Conservation (phyloP, 2,113 vertebrate genomes). For the Neopipo cinnamomea region DNA sequence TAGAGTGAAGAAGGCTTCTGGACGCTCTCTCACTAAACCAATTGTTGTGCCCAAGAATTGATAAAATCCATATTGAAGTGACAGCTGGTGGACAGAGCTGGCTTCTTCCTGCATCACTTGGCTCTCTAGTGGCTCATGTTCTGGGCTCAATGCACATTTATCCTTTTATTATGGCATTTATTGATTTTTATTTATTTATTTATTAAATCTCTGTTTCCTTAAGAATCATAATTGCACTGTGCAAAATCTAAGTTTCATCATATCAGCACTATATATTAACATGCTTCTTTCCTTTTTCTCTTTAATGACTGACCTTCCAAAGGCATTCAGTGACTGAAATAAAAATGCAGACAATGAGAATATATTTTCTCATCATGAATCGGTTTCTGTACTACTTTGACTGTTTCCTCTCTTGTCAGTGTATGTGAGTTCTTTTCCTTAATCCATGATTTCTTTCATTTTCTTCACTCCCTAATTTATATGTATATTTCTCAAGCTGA, state of each 20-base stretch:
- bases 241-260: neutral
- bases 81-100: slow-evolving; percentile 58
- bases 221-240: slow-evolving; percentile 2
- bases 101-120: slow-evolving; percentile 44
- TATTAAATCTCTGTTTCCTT: slow-evolving; percentile 18
- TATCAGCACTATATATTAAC: neutral
- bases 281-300: neutral
- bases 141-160: slow-evolving; percentile 41
- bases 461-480: neutral
- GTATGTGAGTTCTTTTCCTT: neutral
- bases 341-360: neutral
- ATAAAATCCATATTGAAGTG: slow-evolving; percentile 69
- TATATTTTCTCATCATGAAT: neutral
- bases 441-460: neutral
- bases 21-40: neutral
- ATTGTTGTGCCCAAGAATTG: slow-evolving; percentile 48
- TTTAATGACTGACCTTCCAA: slow-evolving; percentile 38
- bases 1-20: neutral
- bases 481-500: neutral
- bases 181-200: slow-evolving; percentile 26
- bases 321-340: neutral
- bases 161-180: slow-evolving; percentile 42
- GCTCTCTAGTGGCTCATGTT: slow-evolving; percentile 58
- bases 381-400: neutral
- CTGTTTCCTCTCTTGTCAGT: neutral